These are phyloP conservation scores for Eupelmus urozonus DNA, from an alignment of 2,888 invertebrate genomes.

Conservation along the genomic window DNA sequence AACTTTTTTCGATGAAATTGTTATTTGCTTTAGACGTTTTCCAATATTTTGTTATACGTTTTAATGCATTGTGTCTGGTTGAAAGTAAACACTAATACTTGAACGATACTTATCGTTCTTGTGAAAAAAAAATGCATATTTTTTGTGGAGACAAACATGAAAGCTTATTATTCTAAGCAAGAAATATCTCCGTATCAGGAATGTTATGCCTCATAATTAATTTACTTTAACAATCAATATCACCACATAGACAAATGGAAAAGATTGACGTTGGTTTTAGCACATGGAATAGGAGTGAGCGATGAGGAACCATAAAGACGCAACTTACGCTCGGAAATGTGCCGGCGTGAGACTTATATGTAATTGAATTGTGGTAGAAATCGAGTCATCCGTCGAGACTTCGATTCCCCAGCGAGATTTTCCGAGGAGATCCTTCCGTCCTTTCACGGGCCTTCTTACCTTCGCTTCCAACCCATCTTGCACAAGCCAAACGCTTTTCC, in stretches of 20 bases:
- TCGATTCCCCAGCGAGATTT: constrained; percentile 63
- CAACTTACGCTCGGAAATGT: constrained; percentile 43
- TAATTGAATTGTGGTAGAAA: constrained; percentile 66
- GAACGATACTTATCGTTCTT: too few species aligned
- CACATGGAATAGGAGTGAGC: constrained; percentile 15
- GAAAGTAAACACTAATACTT: too few species aligned
- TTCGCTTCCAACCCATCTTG: constrained; percentile 7
- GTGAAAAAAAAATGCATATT: too few species aligned
- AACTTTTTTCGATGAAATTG: constrained; percentile 3
- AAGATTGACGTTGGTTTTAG: constrained; percentile 43
- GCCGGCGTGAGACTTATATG: constrained; percentile 54
- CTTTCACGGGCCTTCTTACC: constrained; percentile 13
- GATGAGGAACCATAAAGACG: constrained; percentile 21
- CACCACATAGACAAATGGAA: too few species aligned
- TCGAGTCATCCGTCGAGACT: constrained; percentile 65
- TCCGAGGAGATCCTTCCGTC: constrained; percentile 57
- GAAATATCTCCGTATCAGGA: not conserved
- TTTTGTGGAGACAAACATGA: not conserved
- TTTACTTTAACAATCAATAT: too few species aligned
- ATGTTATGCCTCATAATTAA: too few species aligned
- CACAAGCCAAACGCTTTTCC: constrained; percentile 30
- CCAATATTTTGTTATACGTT: too few species aligned
- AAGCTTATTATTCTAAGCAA: not conserved
- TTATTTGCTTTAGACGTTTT: too few species aligned
- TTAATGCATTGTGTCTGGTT: too few species aligned